Evolutionary conservation across 1,140 invertebrate genomes (phyloP), one percentile per base, ranked within the genome.

Genomic region (Drosophila tristis): DNA sequence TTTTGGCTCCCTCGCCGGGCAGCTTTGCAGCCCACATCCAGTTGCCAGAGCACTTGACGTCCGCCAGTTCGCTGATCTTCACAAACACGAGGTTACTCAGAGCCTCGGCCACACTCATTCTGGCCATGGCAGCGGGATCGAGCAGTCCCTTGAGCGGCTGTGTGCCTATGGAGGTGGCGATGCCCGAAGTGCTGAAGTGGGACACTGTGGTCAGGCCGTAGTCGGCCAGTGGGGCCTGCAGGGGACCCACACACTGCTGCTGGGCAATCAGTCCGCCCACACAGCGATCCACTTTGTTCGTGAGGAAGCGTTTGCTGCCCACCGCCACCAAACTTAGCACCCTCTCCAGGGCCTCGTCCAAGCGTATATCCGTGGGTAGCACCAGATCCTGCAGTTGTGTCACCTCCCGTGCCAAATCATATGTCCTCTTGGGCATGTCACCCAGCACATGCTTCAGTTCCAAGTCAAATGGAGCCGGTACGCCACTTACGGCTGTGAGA

Each of bases 11-110:
- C 93, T 99, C 98, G 0, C 96, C 97, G 0, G 96, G 95, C 13
- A 98, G 93, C 93, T 99, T 99, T 6, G 98, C 98, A 4, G 98
- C 95, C 98, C 98, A 99, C 98, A 99, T 99, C 98, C 98, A 99
- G 92, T 99, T 99, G 4, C 97, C 98, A 67, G 97, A 98, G 90
- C 98, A 99, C 93, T 99, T 99, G 7, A 99, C 95, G 93, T 99
- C 98, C 91, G 95, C 95, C 23, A 99, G 84, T 80, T 95, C 93
- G 2, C 96, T 95, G 59, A 99, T 96, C 51, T 94, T 94, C n/a
- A 97, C 98, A 93, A 99, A 99, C 2, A 98, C 97, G 44, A 99
- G 93, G 92, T 99, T 99, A n/a, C 97, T 97, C 1, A 99, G 90
- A 5, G 98, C 95, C 93, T 99, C 98, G 1, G 96, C 97, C 0